Conservation (phyloP, 2,888 invertebrate genomes). For the Tyria jacobaeae region DNA sequence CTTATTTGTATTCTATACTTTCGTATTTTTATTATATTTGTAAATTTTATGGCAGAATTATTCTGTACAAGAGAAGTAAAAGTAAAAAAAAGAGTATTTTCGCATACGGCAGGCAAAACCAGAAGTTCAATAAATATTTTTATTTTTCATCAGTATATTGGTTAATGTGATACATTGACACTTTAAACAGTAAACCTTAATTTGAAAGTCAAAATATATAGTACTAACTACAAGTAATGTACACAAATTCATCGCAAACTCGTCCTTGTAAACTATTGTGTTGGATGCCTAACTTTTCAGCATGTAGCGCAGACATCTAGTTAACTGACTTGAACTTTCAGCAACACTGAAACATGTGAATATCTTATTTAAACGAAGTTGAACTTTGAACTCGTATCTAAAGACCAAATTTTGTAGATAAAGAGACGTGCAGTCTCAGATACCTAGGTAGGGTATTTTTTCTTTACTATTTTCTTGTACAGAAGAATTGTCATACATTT, state of each 20-base stretch:
- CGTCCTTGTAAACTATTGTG: background rate
- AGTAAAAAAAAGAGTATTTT: no score
- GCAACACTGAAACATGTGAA: slow-evolving; percentile 13
- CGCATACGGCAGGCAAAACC: no score
- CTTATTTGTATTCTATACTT: no score
- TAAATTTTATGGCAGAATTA: no score
- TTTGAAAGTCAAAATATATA: background rate
- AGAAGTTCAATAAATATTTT: no score
- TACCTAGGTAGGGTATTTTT: no score
- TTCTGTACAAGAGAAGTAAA: no score
- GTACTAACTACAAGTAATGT: background rate
- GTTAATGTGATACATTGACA: background rate
- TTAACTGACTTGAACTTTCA: slow-evolving; percentile 14
- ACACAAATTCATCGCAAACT: background rate
- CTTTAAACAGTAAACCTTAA: background rate
- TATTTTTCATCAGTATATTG: no score
- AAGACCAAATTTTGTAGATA: background rate
- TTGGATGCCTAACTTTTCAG: background rate
- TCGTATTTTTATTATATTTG: no score
- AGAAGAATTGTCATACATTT: no score
- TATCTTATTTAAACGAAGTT: slow-evolving; percentile 10
- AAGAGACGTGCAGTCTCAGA: background rate
- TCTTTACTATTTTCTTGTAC: no score
- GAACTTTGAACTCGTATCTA: background rate
- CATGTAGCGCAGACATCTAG: slow-evolving; percentile 4